Evolutionary conservation across 2,797 vertebrate species (phyloP).

Genomic region (Labeo calbasu): DNA sequence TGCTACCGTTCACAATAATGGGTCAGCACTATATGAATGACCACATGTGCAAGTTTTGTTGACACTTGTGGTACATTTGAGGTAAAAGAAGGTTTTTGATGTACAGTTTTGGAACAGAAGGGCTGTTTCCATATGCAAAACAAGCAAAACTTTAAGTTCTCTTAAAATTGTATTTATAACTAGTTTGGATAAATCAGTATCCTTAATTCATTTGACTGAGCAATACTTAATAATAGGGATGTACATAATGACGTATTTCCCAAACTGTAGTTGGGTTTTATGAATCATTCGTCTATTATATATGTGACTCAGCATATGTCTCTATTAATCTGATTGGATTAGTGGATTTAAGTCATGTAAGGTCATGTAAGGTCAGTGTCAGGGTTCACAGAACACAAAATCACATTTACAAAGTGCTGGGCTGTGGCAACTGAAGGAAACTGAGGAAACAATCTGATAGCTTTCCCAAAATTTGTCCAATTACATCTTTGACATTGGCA

Average conservation of each 20-base stretch:
- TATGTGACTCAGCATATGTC: background rate
- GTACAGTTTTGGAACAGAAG: constrained; percentile 5
- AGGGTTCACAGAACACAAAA: background rate
- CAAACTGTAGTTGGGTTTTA: background rate
- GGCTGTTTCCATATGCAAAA: background rate
- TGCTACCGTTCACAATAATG: background rate
- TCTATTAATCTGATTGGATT: background rate
- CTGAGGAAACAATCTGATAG: background rate
- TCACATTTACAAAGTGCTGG: background rate
- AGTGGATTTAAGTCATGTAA: background rate
- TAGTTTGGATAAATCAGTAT: background rate
- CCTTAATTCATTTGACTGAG: background rate
- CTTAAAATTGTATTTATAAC: background rate
- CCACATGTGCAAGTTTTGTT: background rate
- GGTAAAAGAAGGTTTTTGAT: background rate
- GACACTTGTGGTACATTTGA: background rate
- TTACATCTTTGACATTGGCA: background rate
- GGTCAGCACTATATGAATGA: background rate
- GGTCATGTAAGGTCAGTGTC: background rate
- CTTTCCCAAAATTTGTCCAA: background rate
- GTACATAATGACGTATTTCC: background rate
- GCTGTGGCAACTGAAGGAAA: background rate
- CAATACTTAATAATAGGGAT: background rate
- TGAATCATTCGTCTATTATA: background rate
- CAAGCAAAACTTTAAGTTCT: background rate